Conservation (phyloP, 2,113 vertebrate species). For the Corythaeola cristata region DNA sequence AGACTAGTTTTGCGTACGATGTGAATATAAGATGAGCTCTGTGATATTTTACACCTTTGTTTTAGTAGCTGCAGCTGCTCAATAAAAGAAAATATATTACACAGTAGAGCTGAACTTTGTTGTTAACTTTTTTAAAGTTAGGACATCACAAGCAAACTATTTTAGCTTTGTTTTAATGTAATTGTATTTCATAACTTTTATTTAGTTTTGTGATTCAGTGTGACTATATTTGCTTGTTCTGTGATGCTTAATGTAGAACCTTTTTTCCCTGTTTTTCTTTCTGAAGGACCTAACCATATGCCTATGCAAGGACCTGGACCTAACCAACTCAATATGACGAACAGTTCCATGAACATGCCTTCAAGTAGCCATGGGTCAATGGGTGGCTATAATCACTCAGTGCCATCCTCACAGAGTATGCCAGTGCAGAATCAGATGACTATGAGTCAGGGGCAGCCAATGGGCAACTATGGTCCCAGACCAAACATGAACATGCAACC, state of each 20-base stretch:
- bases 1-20: background rate
- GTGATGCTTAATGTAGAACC: background rate
- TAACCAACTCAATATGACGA: conserved; percentile 92
- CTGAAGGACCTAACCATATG: conserved; percentile 94
- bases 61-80: background rate
- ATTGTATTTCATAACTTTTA: background rate
- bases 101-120: background rate
- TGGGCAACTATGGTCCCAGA: conserved; percentile 94
- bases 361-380: conserved; percentile 93
- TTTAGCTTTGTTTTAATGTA: background rate
- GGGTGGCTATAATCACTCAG: conserved; percentile 94
- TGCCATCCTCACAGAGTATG: conserved; percentile 91
- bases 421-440: conserved; percentile 95
- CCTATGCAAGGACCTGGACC: conserved; percentile 97
- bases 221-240: background rate
- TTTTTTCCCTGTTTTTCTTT: conserved; percentile 21
- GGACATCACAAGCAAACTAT: background rate
- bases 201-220: background rate
- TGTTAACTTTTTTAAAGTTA: background rate
- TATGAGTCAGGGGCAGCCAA: conserved; percentile 94
- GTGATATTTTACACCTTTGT: background rate
- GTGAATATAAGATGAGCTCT: background rate
- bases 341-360: conserved; percentile 93
- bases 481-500: conserved; percentile 98
- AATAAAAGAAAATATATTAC: background rate